A percentile compares a stretch with the other conserved stretches of the same genome.
Conservation (phyloP, 2,113 vertebrate genomes). For the Centropus bengalensis region DNA sequence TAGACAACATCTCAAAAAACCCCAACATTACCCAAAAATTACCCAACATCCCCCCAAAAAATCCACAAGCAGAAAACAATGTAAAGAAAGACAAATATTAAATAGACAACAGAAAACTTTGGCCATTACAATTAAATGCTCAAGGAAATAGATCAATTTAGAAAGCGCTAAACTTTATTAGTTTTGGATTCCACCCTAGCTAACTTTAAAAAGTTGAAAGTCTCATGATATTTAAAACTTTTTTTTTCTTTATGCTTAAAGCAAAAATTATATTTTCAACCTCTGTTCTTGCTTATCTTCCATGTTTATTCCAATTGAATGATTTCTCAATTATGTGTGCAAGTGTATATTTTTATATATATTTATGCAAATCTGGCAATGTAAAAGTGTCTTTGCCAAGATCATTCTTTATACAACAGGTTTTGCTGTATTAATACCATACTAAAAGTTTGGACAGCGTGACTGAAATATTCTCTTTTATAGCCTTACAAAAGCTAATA, state of each 20-base stretch:
- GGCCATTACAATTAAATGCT: neutral
- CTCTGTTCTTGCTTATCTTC: neutral
- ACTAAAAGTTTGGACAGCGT: neutral
- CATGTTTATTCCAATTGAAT: neutral
- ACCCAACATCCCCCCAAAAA: accelerated
- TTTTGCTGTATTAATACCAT: neutral
- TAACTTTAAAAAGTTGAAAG: neutral
- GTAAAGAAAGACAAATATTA: neutral
- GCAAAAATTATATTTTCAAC: neutral
- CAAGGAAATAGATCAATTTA: neutral
- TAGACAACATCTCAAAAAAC: neutral
- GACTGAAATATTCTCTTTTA: neutral
- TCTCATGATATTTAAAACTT: neutral
- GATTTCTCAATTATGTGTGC: neutral
- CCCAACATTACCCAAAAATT: too few relatives aligned
- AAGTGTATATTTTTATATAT: too few relatives aligned
- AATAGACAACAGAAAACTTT: neutral
- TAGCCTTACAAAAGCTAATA: neutral
- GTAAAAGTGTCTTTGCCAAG: neutral
- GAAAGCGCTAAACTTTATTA: neutral
- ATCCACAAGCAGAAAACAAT: neutral
- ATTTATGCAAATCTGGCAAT: neutral
- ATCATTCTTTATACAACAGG: neutral
- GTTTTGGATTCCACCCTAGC: neutral
- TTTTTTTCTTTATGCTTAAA: neutral